Evolutionary conservation across 2,797 vertebrate species (phyloP).

Genomic region (Pterois miles): DNA sequence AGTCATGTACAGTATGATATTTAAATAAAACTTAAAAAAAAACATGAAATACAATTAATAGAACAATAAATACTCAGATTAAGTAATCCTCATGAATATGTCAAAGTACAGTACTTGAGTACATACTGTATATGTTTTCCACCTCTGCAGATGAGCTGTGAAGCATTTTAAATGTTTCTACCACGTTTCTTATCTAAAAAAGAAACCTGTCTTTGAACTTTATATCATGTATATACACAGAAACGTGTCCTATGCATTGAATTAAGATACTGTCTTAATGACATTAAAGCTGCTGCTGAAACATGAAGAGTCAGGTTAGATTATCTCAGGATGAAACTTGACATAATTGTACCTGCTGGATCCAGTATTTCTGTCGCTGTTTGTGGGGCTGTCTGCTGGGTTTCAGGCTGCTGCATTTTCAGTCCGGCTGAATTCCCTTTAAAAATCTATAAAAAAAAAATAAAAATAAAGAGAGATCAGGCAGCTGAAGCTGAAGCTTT

Average conservation of each 20-base stretch:
- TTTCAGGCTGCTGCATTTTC: conserved; percentile 77
- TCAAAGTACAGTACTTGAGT: too few relatives aligned
- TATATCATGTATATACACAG: too few relatives aligned
- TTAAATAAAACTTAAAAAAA: too few relatives aligned
- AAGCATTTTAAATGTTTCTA: background rate
- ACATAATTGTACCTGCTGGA: conserved; percentile 58
- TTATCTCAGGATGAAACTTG: background rate
- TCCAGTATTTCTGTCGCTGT: conserved; percentile 54
- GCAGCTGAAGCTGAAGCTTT: too few relatives aligned
- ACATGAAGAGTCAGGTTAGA: background rate
- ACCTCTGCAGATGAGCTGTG: background rate
- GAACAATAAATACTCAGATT: too few relatives aligned
- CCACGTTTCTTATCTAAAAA: background rate
- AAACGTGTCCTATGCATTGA: background rate
- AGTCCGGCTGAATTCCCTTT: background rate
- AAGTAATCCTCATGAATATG: too few relatives aligned
- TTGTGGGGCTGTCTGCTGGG: conserved; percentile 50
- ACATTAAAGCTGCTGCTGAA: background rate
- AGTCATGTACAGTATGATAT: too few relatives aligned
- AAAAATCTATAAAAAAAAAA: conserved; percentile 1
- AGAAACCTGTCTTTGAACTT: too few relatives aligned
- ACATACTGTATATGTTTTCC: background rate
- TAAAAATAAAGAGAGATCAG: background rate
- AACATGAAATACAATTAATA: too few relatives aligned
- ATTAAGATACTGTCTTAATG: background rate